phyloP scores from a whole-genome alignment of 2,113 vertebrate species.

The Prionailurus bengalensis region DNA sequence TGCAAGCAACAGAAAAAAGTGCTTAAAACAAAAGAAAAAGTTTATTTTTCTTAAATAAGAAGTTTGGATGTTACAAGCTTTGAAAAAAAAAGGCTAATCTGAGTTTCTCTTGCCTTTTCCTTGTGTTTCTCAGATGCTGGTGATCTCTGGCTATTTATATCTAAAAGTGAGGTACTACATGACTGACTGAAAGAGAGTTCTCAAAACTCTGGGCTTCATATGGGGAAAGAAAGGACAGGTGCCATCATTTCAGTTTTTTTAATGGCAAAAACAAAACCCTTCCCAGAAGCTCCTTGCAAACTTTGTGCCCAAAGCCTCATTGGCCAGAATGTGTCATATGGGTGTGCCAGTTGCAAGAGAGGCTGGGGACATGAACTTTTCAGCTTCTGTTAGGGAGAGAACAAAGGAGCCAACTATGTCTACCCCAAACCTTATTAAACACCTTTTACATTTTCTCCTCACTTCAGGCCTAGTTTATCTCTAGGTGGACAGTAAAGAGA shows the following conservation, averaged over 20 bases:
- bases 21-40: not conserved
- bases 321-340: not conserved
- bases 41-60: constrained; percentile 10
- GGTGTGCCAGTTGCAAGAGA: not conserved
- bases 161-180: not conserved
- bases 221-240: not conserved
- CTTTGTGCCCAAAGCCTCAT: not conserved
- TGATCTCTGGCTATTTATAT: not conserved
- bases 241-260: not conserved
- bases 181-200: not conserved
- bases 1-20: not conserved
- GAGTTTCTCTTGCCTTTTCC: not conserved
- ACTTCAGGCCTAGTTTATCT: not conserved
- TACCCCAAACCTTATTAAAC: not conserved
- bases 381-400: not conserved
- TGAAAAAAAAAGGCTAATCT: not conserved
- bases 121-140: not conserved
- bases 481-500: not conserved
- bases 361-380: not conserved
- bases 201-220: not conserved
- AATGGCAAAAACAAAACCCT: constrained; percentile 21
- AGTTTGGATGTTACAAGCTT: constrained; percentile 1
- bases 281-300: not conserved
- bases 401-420: not conserved
- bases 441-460: not conserved